A percentile compares a stretch with the other conserved stretches of the same genome.
phyloP scores from a whole-genome alignment of 2,113 vertebrate genomes.

The Triplophysa dalaica region DNA sequence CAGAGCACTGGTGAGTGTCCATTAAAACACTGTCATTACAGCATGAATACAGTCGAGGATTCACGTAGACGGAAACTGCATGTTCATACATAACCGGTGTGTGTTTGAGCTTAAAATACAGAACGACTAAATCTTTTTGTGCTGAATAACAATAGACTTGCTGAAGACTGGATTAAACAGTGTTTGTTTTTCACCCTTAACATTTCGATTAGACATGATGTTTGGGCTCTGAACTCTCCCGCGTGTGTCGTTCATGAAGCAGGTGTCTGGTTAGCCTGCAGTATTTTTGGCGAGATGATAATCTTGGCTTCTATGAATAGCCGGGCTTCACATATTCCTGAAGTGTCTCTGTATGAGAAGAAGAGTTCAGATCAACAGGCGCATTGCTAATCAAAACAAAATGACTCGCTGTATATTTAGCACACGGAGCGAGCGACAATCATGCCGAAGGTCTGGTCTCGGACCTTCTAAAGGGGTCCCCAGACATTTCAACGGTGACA shows the following conservation, averaged over 20 bases:
- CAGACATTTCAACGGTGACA: too few relatives aligned
- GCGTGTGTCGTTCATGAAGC: slow-evolving; percentile 19
- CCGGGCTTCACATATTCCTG: slow-evolving; percentile 53
- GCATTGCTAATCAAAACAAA: slow-evolving; percentile 26
- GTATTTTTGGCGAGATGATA: slow-evolving; percentile 62
- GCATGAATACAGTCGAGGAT: neutral
- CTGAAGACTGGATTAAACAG: neutral
- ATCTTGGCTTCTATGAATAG: slow-evolving; percentile 59
- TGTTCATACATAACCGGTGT: neutral
- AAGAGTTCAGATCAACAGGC: slow-evolving; percentile 21
- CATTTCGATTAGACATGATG: neutral
- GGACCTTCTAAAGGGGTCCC: neutral
- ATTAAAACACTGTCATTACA: neutral
- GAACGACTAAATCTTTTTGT: neutral
- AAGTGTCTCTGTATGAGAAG: slow-evolving; percentile 41
- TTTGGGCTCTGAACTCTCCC: neutral
- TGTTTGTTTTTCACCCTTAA: neutral
- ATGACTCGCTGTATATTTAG: slow-evolving; percentile 28
- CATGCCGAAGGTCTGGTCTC: neutral
- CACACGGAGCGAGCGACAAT: neutral
- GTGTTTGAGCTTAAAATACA: neutral
- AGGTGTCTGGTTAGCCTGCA: neutral
- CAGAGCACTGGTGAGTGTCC: slow-evolving; percentile 73
- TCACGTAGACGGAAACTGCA: neutral
- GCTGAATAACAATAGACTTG: neutral